phyloP scores from a whole-genome alignment of 2,888 invertebrate species.

The Scaptomyza caliginosa region DNA sequence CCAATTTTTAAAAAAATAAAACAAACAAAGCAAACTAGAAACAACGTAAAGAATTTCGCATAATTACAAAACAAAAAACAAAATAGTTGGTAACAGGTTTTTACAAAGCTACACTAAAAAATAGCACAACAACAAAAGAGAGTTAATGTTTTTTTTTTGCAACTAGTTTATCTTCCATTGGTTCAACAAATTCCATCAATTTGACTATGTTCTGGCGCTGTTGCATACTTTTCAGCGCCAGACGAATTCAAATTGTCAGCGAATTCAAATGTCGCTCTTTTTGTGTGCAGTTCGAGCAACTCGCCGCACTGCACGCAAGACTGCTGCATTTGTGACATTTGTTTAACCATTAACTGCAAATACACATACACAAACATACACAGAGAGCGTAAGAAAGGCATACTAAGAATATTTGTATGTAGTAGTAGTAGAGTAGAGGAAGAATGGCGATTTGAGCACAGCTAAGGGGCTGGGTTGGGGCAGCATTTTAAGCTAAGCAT shows the following conservation, averaged over 20 bases:
- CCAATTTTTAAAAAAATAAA: conserved; percentile 65
- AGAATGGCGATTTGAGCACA: conserved; percentile 37
- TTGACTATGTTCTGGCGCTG: conserved; percentile 64
- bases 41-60: conserved; percentile 75
- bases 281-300: conserved; percentile 5
- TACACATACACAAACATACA: conserved; percentile 20
- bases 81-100: conserved; percentile 69
- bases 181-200: conserved; percentile 33
- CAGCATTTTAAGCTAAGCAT: conserved; percentile 51
- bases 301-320: conserved; percentile 20
- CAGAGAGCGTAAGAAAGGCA: conserved; percentile 32
- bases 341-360: conserved; percentile 39
- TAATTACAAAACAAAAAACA: conserved; percentile 50
- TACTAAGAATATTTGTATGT: conserved; percentile 36
- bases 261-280: conserved; percentile 41
- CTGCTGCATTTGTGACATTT: conserved; percentile 37
- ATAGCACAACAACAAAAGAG: conserved; percentile 24
- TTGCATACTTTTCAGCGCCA: conserved; percentile 52
- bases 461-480: conserved; percentile 10
- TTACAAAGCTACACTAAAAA: conserved; percentile 43
- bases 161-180: conserved; percentile 16
- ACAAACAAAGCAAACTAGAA: conserved; percentile 64
- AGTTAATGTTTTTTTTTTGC: conserved; percentile 26
- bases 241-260: conserved; percentile 61
- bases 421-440: conserved; percentile 40